These are phyloP conservation scores for Aldrovandia affinis DNA, from an alignment of 2,797 vertebrate genomes.

Conservation along the genomic window DNA sequence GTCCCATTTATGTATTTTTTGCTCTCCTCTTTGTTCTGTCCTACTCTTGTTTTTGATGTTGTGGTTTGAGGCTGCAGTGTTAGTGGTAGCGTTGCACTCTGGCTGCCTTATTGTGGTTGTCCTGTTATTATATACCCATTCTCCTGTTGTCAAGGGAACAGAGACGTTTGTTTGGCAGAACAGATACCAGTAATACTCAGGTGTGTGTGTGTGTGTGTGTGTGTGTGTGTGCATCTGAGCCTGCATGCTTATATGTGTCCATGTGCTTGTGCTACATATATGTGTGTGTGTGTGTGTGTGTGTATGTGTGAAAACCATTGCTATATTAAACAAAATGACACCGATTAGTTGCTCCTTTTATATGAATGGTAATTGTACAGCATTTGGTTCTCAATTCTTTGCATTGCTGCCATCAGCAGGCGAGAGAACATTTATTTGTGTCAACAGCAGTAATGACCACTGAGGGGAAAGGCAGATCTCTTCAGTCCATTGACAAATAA, in stretches of 20 bases:
- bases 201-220: slow-evolving; percentile 38
- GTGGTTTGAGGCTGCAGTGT: slow-evolving; percentile 49
- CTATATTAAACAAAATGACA: background rate
- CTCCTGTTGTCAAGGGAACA: slow-evolving; percentile 71
- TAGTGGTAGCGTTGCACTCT: slow-evolving; percentile 40
- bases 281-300: background rate
- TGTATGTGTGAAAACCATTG: background rate
- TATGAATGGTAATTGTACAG: background rate
- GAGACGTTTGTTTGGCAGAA: slow-evolving; percentile 62
- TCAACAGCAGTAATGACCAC: background rate
- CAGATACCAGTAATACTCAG: slow-evolving; percentile 54
- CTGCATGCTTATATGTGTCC: slow-evolving; percentile 52
- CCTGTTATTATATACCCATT: slow-evolving; percentile 69
- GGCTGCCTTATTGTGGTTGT: slow-evolving; percentile 55
- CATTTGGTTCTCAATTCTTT: slow-evolving; percentile 18
- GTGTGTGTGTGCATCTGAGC: background rate
- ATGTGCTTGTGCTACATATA: slow-evolving; percentile 51
- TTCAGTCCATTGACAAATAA: slow-evolving; percentile 17
- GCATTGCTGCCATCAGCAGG: background rate
- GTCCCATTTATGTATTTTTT: slow-evolving; percentile 22
- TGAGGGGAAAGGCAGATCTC: background rate
- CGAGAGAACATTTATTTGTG: background rate
- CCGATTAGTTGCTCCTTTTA: background rate
- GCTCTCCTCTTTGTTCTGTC: slow-evolving; percentile 21
- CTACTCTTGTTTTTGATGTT: slow-evolving; percentile 49